Base-by-base conservation (phyloP, 2,888 invertebrate genomes). In the Baronia brevicornis region DNA sequence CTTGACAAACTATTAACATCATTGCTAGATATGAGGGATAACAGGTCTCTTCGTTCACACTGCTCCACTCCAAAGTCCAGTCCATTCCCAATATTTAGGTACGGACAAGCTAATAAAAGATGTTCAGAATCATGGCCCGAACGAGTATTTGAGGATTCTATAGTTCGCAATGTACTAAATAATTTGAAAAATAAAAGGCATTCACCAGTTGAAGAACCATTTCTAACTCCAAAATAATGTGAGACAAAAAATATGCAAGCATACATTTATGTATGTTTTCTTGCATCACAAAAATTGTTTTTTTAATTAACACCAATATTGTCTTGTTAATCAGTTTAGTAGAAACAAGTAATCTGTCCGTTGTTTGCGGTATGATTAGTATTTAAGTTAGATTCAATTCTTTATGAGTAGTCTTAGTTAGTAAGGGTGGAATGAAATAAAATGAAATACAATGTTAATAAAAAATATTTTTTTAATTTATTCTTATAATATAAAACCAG, bases 1-100 rank as follows among this genome's bases (percentile, higher is more conserved):
- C 62, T 90, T 26, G 91, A 91, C 51, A 88, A 88, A 54, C 71
- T 90, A 9, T 79, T 91, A 5, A 87, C 86, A 11, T 86, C 87
- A 14, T 64, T 91, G 7, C 59, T 91, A 8, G 87, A 87, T 15
- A 68, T 86, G 5, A 84, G 77, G 34, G 71, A 84, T 9, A 60
- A 41, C 12, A 45, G 54, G 7, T 73, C 80, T 0, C 71, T 70
- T 27, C 48, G 61, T n/a, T 80, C 82, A 0, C 71, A 72, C 22
- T 54, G 64, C 15, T 68, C 61, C 3, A 75, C 80, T 1, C 80
- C 79, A 0, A 61, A 77, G 32, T 44, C 63, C 2, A 82, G 80
- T 33, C 56, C 62, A 17, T 48, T 78, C 33, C 62, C 70, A 3
- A 61, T 62, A 3, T 60, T 62, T 19, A 57, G 68, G 14, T 48